A percentile compares a stretch with the other conserved stretches of the same genome.
Conservation (phyloP, 2,113 vertebrate genomes). For the Lepus europaeus region DNA sequence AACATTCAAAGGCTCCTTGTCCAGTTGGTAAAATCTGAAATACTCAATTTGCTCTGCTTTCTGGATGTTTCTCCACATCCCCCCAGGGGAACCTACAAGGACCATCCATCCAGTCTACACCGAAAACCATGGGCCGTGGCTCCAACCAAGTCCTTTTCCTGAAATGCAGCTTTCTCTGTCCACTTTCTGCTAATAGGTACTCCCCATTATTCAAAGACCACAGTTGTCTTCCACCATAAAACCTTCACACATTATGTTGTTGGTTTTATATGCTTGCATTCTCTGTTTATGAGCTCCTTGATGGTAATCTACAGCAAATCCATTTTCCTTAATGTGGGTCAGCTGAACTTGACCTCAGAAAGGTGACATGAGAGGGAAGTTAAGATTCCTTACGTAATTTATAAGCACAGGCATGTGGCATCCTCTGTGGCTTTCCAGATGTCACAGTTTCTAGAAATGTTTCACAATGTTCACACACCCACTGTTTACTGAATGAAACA, state of each 20-base stretch:
- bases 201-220: neutral
- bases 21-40: neutral
- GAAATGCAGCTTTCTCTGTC: neutral
- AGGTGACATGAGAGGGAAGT: neutral
- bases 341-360: neutral
- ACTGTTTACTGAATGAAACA: neutral
- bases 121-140: neutral
- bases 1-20: neutral
- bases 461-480: neutral
- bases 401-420: neutral
- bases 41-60: neutral
- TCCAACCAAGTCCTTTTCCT: neutral
- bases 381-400: neutral
- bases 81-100: too few species aligned
- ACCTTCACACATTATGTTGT: neutral
- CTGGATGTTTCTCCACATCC: neutral
- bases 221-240: neutral
- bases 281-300: neutral
- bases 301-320: neutral
- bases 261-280: neutral
- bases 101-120: rapidly evolving
- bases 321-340: neutral
- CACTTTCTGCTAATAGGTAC: neutral
- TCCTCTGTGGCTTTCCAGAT: neutral
- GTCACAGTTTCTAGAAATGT: neutral